These are phyloP conservation scores for Tachycineta bicolor DNA, from an alignment of 2,113 vertebrate species.

Conservation along the genomic window DNA sequence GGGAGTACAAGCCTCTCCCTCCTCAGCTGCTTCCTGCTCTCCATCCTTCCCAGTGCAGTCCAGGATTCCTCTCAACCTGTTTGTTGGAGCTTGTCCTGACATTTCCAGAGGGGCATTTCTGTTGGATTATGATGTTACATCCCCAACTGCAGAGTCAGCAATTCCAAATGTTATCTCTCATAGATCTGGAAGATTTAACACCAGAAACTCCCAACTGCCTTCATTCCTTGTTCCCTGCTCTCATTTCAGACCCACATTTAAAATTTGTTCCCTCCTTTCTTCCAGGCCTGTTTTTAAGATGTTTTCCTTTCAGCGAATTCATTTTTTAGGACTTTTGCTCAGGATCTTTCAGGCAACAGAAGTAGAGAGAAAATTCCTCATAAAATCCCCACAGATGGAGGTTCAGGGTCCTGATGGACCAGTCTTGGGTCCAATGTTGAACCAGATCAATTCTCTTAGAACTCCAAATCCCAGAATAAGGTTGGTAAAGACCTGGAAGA, in stretches of 20 bases:
- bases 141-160: background rate
- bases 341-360: background rate
- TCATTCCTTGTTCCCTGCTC: background rate
- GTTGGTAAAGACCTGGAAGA: background rate
- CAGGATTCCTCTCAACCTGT: background rate
- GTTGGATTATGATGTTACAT: background rate
- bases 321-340: background rate
- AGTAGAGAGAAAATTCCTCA: background rate
- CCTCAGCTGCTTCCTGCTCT: background rate
- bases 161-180: conserved; percentile 11
- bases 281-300: background rate
- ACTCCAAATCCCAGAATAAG: background rate
- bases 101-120: background rate
- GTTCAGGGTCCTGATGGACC: background rate
- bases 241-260: background rate
- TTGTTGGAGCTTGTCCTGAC: background rate
- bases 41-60: background rate
- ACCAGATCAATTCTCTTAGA: background rate
- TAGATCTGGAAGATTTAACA: background rate
- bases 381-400: background rate
- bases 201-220: background rate
- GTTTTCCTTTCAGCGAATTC: background rate
- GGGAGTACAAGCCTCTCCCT: background rate
- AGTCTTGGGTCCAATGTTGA: too few relatives aligned
- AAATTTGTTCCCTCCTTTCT: background rate